phyloP scores from a whole-genome alignment of 2,797 vertebrate species.

The Artibeus lituratus region DNA sequence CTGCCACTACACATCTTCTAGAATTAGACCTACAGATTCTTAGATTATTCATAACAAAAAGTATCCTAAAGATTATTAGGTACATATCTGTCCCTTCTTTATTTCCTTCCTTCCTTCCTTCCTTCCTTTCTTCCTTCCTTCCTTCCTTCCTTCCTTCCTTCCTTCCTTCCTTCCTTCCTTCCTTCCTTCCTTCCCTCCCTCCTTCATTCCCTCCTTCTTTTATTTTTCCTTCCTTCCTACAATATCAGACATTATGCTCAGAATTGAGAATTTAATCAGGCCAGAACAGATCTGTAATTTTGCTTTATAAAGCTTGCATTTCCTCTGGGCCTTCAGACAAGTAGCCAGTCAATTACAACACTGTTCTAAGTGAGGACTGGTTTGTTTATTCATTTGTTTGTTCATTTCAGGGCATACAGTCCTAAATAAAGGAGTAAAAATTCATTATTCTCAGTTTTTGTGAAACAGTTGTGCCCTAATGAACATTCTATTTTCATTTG shows the following conservation, averaged over 20 bases:
- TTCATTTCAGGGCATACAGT: not conserved
- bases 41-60: not conserved
- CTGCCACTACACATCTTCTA: not conserved
- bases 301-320: not conserved
- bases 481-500: not conserved
- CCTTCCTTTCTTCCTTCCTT: not conserved
- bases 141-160: not conserved
- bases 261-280: not conserved
- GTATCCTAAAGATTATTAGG: not conserved
- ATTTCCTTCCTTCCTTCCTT: not conserved
- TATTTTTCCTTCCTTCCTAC: not conserved
- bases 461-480: not conserved
- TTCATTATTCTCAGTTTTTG: not conserved
- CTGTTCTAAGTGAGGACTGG: not conserved
- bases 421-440: not conserved
- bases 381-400: not conserved
- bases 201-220: not conserved
- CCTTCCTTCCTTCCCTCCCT: not conserved
- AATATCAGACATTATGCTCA: not conserved
- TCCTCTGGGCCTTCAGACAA: not conserved
- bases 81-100: accelerated
- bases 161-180: not conserved
- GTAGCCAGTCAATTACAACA: not conserved
- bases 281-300: not conserved
- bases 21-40: not conserved